These are phyloP conservation scores for Leptopilina clavipes DNA, from an alignment of 1,140 invertebrate species.

Conservation along the genomic window DNA sequence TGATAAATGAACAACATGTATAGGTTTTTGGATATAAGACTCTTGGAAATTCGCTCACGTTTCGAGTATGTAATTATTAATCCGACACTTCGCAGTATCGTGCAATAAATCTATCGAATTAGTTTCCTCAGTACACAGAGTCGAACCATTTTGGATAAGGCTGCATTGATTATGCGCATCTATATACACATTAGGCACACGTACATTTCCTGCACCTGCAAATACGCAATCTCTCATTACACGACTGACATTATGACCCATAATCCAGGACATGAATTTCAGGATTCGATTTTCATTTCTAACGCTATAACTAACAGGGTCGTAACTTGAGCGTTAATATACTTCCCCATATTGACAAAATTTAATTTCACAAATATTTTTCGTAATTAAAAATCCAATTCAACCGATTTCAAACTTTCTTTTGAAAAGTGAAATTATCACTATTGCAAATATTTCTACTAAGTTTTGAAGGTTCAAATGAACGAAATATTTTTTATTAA, in stretches of 20 bases:
- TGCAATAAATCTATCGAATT: not conserved
- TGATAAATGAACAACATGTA: not conserved
- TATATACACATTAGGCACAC: constrained; percentile 10
- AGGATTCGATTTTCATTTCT: constrained; percentile 25
- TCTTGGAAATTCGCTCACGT: not conserved
- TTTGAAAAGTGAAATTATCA: no score
- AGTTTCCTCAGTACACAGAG: constrained; percentile 15
- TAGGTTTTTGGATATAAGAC: not conserved
- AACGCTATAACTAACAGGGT: not conserved
- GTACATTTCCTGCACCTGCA: constrained; percentile 9
- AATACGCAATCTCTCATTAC: constrained; percentile 12
- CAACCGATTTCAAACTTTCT: no score
- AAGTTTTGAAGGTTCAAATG: no score
- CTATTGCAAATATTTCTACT: no score
- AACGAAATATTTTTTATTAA: no score
- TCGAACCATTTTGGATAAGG: constrained; percentile 25
- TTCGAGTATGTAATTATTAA: constrained; percentile 4
- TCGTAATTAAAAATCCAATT: no score
- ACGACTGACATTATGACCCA: constrained; percentile 16
- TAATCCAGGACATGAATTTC: constrained; percentile 22
- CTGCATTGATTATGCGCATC: constrained; percentile 18
- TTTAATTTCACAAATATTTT: no score
- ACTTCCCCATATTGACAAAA: not conserved
- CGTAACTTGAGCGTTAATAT: not conserved
- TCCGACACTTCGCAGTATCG: not conserved